Percentiles rank a stretch among this genome's conserved stretches.
These are phyloP conservation scores for Andrena praecox DNA, from an alignment of 2,888 invertebrate species.

Conservation along the genomic window DNA sequence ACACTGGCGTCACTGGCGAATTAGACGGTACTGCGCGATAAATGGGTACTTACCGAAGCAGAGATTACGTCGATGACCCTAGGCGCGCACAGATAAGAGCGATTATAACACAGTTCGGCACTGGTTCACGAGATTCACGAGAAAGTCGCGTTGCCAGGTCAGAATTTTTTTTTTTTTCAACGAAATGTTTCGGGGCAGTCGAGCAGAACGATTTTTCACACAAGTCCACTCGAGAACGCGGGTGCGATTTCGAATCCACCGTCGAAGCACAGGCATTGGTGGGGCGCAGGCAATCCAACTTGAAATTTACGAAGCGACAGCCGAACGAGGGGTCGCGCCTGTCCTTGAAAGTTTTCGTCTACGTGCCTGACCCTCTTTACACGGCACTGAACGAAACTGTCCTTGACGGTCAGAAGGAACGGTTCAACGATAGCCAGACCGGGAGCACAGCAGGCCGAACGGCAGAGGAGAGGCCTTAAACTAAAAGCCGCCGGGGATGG, in stretches of 20 bases:
- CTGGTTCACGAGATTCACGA: constrained; percentile 12
- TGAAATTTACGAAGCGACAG: constrained; percentile 44
- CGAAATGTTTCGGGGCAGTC: constrained; percentile 20
- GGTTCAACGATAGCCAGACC: constrained; percentile 64
- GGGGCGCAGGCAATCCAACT: constrained; percentile 14
- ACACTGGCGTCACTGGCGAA: constrained; percentile 7
- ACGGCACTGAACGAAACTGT: constrained; percentile 68
- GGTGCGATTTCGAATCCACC: not conserved
- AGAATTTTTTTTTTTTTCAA: no score
- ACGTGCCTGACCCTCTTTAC: constrained; percentile 74
- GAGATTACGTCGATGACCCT: constrained; percentile 26
- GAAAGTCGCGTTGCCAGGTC: not conserved
- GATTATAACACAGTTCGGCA: constrained; percentile 22
- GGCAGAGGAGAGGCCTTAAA: constrained; percentile 54
- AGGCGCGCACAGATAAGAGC: constrained; percentile 12
- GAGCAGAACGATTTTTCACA: constrained; percentile 3
- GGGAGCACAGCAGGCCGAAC: constrained; percentile 37
- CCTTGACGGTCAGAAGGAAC: constrained; percentile 70
- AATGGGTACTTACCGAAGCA: constrained; percentile 13
- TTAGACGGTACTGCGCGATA: constrained; percentile 16
- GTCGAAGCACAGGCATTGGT: not conserved
- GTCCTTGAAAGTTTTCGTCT: constrained; percentile 74
- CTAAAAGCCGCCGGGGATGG: constrained; percentile 51
- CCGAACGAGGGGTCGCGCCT: constrained; percentile 47
- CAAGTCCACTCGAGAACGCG: not conserved